A percentile compares a stretch with the other conserved stretches of the same genome.
These are phyloP conservation scores for Tridacna gigas DNA, from an alignment of 2,888 invertebrate species.

Conservation along the genomic window DNA sequence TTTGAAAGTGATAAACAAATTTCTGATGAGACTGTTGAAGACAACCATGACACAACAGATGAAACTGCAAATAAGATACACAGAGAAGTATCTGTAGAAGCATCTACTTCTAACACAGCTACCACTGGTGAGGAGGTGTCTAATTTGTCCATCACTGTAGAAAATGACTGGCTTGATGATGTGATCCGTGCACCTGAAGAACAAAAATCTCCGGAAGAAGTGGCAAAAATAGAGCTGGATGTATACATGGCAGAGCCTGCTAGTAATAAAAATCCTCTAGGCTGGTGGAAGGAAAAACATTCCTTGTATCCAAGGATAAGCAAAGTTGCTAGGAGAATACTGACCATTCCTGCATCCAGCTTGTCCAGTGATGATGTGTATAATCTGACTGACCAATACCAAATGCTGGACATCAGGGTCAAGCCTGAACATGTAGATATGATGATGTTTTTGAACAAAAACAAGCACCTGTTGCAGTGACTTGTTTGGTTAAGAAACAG, in stretches of 20 bases:
- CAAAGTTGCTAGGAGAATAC: constrained; percentile 44
- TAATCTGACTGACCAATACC: background rate
- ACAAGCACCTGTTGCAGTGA: constrained; percentile 35
- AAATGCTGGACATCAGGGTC: constrained; percentile 23
- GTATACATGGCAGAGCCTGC: constrained; percentile 61
- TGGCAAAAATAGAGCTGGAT: constrained; percentile 61
- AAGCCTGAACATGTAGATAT: constrained; percentile 57
- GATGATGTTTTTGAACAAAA: constrained; percentile 61
- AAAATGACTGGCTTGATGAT: constrained; percentile 65
- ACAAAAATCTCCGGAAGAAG: constrained; percentile 48
- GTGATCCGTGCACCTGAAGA: constrained; percentile 56
- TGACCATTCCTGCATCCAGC: constrained; percentile 59
- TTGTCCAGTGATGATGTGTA: constrained; percentile 44
- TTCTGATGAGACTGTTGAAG: constrained; percentile 5
- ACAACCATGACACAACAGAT: background rate
- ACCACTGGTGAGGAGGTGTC: background rate
- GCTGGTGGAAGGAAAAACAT: constrained; percentile 60
- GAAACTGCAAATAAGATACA: background rate
- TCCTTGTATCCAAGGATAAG: constrained; percentile 51
- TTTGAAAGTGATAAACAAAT: background rate
- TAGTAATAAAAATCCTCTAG: constrained; percentile 43
- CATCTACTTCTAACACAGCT: background rate
- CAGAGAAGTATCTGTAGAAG: background rate
- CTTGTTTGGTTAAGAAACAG: too few relatives aligned
- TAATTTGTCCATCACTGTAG: constrained; percentile 44